Evolutionary conservation across 2,113 vertebrate species (phyloP).

Genomic region (Nipponia nippon): DNA sequence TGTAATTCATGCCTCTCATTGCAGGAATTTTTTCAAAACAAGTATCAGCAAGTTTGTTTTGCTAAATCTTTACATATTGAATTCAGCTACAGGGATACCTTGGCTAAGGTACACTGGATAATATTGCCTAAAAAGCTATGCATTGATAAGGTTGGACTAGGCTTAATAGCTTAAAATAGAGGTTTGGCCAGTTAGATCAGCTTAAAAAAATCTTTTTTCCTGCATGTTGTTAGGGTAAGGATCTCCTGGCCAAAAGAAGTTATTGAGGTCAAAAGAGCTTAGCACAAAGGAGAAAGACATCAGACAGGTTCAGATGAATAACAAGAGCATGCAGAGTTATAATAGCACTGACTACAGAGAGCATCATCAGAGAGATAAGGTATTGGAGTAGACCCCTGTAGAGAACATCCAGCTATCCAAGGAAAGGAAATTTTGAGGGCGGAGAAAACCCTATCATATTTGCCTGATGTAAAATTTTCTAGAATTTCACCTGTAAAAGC

Average conservation of each 20-base stretch:
- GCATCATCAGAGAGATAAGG: not conserved
- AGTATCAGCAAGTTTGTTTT: slow-evolving; percentile 5
- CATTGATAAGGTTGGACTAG: not conserved
- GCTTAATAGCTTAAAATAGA: not conserved
- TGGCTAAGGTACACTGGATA: not conserved
- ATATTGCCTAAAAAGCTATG: not conserved
- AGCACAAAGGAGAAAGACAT: not conserved
- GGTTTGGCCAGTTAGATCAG: not conserved
- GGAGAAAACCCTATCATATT: not conserved
- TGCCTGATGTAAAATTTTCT: not conserved
- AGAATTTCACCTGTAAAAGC: not conserved
- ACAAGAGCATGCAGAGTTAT: not conserved
- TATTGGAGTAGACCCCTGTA: not conserved
- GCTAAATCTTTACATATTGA: not conserved
- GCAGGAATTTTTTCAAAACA: not conserved
- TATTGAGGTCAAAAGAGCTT: not conserved
- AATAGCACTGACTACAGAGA: not conserved
- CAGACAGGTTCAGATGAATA: not conserved
- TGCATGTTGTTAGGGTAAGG: not conserved
- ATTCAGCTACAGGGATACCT: not conserved
- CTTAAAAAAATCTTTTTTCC: not conserved
- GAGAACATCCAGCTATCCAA: not conserved
- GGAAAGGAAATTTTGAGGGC: not conserved
- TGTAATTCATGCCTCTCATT: not conserved
- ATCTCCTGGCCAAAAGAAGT: not conserved